Evolutionary conservation across 2,113 vertebrate genomes (phyloP).

Genomic region (Circaetus cinerascens): DNA sequence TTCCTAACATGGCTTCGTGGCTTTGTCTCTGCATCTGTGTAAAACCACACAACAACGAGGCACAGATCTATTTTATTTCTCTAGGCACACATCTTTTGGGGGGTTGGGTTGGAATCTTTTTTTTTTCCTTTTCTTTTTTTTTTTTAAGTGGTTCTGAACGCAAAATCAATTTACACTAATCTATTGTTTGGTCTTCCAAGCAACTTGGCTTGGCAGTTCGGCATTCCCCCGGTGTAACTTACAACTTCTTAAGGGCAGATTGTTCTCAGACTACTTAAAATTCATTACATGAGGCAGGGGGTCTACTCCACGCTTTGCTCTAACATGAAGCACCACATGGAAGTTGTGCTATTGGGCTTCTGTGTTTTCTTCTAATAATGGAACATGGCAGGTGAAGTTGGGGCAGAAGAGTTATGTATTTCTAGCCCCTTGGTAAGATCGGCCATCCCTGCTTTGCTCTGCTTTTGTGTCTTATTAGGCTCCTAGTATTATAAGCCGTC

Average conservation of each 20-base stretch:
- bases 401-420: not conserved
- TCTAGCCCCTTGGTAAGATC: not conserved
- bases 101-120: not conserved
- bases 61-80: not conserved
- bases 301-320: not conserved
- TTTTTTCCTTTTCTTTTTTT: fast-evolving
- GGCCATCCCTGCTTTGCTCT: not conserved
- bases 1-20: not conserved
- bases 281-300: not conserved
- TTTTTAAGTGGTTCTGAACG: not conserved
- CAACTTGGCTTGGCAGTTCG: not conserved
- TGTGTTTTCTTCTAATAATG: not conserved
- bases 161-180: not conserved
- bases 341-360: not conserved
- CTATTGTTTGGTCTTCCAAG: not conserved
- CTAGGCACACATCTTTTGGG: not conserved
- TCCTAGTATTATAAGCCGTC: not conserved
- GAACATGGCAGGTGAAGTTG: not conserved
- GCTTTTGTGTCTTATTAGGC: not conserved
- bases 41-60: not conserved
- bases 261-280: not conserved
- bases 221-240: not conserved
- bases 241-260: not conserved
- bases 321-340: not conserved
- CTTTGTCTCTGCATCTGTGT: not conserved